These are phyloP conservation scores for Seira sanloemensis DNA, from an alignment of 2,888 invertebrate genomes.

Conservation along the genomic window DNA sequence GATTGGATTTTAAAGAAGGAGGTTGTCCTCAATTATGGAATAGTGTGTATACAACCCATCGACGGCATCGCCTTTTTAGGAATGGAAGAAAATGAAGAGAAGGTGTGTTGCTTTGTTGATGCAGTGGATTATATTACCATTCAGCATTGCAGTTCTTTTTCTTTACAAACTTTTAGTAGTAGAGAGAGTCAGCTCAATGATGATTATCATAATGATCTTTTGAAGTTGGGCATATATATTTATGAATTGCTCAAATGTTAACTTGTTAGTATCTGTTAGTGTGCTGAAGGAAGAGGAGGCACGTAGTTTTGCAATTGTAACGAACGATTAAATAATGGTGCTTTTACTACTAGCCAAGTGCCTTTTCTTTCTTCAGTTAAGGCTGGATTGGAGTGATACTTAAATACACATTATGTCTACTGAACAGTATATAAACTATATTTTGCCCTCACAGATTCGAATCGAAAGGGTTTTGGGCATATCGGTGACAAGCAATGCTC, in stretches of 20 bases:
- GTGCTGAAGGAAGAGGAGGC: slow-evolving; percentile 34
- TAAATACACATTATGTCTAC: neutral
- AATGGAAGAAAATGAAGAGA: slow-evolving; percentile 74
- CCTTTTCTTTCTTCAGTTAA: slow-evolving; percentile 1
- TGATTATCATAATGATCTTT: neutral
- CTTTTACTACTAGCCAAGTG: neutral
- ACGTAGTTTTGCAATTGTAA: slow-evolving; percentile 7
- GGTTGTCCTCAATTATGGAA: slow-evolving; percentile 64
- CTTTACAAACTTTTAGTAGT: neutral
- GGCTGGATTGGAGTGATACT: neutral
- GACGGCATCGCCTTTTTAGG: slow-evolving; percentile 65
- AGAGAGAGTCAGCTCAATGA: slow-evolving; percentile 3
- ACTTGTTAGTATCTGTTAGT: slow-evolving; percentile 32
- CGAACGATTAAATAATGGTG: slow-evolving; percentile 21
- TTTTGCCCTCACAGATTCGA: slow-evolving; percentile 85
- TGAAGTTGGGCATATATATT: neutral
- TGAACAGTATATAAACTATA: slow-evolving; percentile 47
- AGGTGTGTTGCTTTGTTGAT: slow-evolving; percentile 59
- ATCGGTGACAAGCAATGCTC: slow-evolving; percentile 95
- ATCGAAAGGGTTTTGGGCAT: slow-evolving; percentile 95
- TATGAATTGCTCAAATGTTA: slow-evolving; percentile 36
- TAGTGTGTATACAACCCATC: slow-evolving; percentile 55
- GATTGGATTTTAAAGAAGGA: slow-evolving; percentile 30
- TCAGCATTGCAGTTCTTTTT: slow-evolving; percentile 9
- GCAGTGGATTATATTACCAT: neutral